Evolutionary conservation across 2,797 vertebrate genomes (phyloP), one percentile per base, ranked within the genome.

Genomic region (Tolypeutes matacus): DNA sequence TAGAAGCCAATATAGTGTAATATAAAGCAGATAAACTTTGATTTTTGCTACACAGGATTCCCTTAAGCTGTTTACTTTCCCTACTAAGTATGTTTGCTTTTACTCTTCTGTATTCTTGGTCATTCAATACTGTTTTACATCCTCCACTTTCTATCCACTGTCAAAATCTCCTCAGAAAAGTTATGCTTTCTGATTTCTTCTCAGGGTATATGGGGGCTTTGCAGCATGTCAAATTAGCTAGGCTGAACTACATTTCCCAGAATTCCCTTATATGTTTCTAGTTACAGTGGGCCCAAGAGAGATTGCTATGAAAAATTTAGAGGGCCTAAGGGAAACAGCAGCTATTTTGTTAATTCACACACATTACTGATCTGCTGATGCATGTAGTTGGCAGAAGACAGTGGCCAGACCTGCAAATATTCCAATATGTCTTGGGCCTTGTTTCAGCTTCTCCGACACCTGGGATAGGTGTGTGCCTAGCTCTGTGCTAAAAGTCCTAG

Each of bases 1-100:
- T 60, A 93, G 60, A 93, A 81, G 34, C n/a, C 56, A 56, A 31
- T 31, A 46, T n/a, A 51, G 10, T 69, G 7, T 77, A 67, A 65
- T 86, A n/a, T 51, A 77, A 90, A 64, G 56, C 80, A 46, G 23
- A 34, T 82, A 69, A 67, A 85, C 92, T 83, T 89, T 23, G 36
- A 10, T 62, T 80, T 39, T 87, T 8, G 12, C 4, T 49, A 29
- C 12, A 70, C 12, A 69, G 23, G 20, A 36, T 7, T 1, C 4
- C 13, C 34, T 94, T 70, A 36, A 10, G 6, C 15, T 49, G 7
- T 31, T 75, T 89, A 29, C 7, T 70, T 81, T 81, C 46, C 67
- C 20, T 60, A 25, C 42, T 88, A 88, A 81, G 9, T 20, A 76
- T 34, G 58, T 62, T 78, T 95, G 12, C n/a, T 80, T 5, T 73